Evolutionary conservation across 2,113 vertebrate genomes (phyloP), one percentile per base, ranked within the genome.

Genomic region (Rana temporaria): DNA sequence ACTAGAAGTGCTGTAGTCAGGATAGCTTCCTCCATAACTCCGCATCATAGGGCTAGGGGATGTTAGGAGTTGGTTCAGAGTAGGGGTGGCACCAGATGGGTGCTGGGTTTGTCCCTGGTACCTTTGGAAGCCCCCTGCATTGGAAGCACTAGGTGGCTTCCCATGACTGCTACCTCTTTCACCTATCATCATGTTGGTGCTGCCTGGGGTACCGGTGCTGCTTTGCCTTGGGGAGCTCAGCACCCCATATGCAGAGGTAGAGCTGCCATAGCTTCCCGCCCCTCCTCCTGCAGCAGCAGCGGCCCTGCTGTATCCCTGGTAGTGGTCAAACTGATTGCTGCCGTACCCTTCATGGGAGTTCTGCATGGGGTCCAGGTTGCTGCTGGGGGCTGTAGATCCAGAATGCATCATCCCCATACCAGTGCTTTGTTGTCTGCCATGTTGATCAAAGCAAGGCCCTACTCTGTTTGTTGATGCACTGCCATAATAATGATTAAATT

Each of bases 11-110:
- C 91, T 90, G 90, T 96, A 98, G 87, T 98, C 96, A 87, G 95
- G 93, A 88, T 97, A 98, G 84, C 92, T 90, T 79, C 92, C 92
- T 78, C 95, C 94, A 55, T 97, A 98, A 86, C 94, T 95, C 87
- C 96, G 90, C 96, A 97, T 97, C 95, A 97, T 96, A 56, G 97
- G 96, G 90, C 96, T 97, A 57, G 97, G 96, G 85, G 96, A 96
- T 19, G 96, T 98, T 81, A 98, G 92, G 87, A 98, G 95, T 91
- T 98, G 97, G 92, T 98, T 98, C 82, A 98, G 91, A 84, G 97
- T 98, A 90, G 96, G 97, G 19, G 97, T 98, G 86, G 97, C 94
- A 87, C 97, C 96, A 26, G 96, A 96, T 85, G 96, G 96, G 90
- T 96, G 96, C 90, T 94, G 96, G 86, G 85, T 95, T 82, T 96